Evolutionary conservation across 1,140 invertebrate genomes (phyloP).

Genomic region (Rhynchophorus ferrugineus): DNA sequence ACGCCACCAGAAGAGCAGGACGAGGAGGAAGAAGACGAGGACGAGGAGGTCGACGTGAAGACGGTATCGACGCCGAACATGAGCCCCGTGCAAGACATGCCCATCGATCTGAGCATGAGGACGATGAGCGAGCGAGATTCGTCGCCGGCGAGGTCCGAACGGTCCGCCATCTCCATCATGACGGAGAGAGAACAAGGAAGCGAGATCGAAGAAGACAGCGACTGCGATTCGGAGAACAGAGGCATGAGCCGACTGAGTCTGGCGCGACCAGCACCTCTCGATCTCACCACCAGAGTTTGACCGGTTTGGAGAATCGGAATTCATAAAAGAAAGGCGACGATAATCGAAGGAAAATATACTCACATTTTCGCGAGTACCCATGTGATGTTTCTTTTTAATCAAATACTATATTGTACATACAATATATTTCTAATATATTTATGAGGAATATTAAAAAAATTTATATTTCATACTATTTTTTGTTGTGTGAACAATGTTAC

Average conservation of each 20-base stretch:
- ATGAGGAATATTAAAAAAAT: too few species aligned
- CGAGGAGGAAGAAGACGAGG: conserved; percentile 7
- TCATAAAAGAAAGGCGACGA: too few species aligned
- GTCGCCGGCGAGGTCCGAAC: conserved; percentile 44
- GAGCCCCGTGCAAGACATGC: conserved; percentile 54
- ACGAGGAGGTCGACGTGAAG: conserved; percentile 29
- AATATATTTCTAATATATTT: too few species aligned
- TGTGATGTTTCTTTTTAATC: too few species aligned
- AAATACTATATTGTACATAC: too few species aligned
- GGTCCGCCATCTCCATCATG: conserved; percentile 41
- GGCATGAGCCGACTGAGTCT: conserved; percentile 46
- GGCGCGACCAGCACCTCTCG: conserved; percentile 52
- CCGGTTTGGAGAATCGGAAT: too few species aligned
- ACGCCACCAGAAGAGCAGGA: conserved; percentile 37
- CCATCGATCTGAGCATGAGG: conserved; percentile 70
- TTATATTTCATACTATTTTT: too few species aligned
- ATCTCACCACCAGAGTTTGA: conserved; percentile 54
- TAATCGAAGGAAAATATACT: too few species aligned
- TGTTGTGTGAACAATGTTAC: too few species aligned
- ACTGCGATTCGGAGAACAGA: conserved; percentile 43
- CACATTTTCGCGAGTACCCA: too few species aligned
- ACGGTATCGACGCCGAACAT: conserved; percentile 29
- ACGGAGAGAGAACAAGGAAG: conserved; percentile 46
- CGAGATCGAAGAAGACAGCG: conserved; percentile 49
- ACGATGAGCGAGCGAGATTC: conserved; percentile 46